Evolutionary conservation across 2,113 vertebrate genomes (phyloP), one percentile per base, ranked within the genome.

Genomic region (Malurus alboscapulatus): DNA sequence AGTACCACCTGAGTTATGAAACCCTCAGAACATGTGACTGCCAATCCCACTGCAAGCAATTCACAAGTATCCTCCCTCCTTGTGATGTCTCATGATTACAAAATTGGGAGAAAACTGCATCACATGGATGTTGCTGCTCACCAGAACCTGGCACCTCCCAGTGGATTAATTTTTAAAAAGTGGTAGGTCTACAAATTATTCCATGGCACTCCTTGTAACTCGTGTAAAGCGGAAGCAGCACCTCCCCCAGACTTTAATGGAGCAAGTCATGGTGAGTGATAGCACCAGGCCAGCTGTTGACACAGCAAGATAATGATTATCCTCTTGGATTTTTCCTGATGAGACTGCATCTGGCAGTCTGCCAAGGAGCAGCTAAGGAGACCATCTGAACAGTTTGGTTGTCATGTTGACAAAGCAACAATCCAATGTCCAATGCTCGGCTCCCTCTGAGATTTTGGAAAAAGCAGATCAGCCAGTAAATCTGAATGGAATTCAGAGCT

Each of bases 301-400:
- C 90, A 75, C 89, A 94, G 93, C 91, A 91, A 93, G 86, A 92
- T 77, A 80, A 94, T 87, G 57, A 94, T 96, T 74, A 93, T 95
- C 68, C 72, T 87, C 87, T 71, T 90, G 86, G 84, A 91, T 88
- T 77, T 84, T 94, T 92, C 87, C 91, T 58, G 87, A 87, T 95
- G 93, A 96, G 87, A 50, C 89, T 62, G 89, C 25, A 2, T 12
- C 63, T 93, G 87, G 91, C 87, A 74, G 84, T 25, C 91, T 51
- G 91, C 76, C 94, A 93, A 71, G 59, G 7, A 92, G 51, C 45
- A 76, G 51, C 88, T 71, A 88, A 90, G 83, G 84, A 86, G 69
- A 77, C 55, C 84, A 63, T 74, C n/a, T 17, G 34, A 93, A 62
- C 55, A 63, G 84, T 88, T 87, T 40, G 69, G 91, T 29, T 78